phyloP scores from a whole-genome alignment of 2,113 vertebrate species.

The Cheilinus undulatus region DNA sequence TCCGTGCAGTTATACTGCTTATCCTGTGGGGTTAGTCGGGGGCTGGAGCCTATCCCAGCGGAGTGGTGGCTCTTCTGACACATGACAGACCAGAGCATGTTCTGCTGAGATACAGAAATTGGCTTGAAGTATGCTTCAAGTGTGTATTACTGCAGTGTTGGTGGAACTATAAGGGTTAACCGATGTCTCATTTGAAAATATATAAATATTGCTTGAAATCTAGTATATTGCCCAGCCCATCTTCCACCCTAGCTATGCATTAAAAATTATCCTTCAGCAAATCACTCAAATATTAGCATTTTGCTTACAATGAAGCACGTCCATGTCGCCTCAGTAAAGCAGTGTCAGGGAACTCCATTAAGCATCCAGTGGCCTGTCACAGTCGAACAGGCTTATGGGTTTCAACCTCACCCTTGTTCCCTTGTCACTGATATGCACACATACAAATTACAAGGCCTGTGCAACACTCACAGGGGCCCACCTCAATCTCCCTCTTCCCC shows the following conservation, averaged over 20 bases:
- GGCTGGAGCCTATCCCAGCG: no score
- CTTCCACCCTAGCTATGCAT: neutral
- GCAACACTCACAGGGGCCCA: slow-evolving; percentile 42
- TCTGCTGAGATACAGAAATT: no score
- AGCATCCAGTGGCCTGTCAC: slow-evolving; percentile 58
- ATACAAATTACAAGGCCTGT: slow-evolving; percentile 66
- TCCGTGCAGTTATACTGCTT: no score
- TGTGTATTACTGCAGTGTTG: no score
- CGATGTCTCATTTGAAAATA: no score
- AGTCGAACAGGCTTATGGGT: slow-evolving; percentile 56
- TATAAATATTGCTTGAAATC: no score
- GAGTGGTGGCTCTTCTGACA: no score
- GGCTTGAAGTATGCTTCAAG: no score
- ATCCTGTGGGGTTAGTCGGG: no score
- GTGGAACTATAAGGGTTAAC: no score
- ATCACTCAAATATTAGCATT: slow-evolving; percentile 63
- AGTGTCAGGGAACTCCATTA: slow-evolving; percentile 51
- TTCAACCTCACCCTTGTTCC: slow-evolving; percentile 64
- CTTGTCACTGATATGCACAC: slow-evolving; percentile 70
- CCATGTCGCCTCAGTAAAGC: slow-evolving; percentile 28
- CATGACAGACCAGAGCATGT: no score
- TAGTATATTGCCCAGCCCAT: no score
- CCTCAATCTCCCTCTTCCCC: slow-evolving; percentile 54
- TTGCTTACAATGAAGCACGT: slow-evolving; percentile 54
- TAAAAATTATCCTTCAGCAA: slow-evolving; percentile 36